A percentile compares a stretch with the other conserved stretches of the same genome.
Conservation (phyloP, 2,113 vertebrate genomes). For the Channa maculata region DNA sequence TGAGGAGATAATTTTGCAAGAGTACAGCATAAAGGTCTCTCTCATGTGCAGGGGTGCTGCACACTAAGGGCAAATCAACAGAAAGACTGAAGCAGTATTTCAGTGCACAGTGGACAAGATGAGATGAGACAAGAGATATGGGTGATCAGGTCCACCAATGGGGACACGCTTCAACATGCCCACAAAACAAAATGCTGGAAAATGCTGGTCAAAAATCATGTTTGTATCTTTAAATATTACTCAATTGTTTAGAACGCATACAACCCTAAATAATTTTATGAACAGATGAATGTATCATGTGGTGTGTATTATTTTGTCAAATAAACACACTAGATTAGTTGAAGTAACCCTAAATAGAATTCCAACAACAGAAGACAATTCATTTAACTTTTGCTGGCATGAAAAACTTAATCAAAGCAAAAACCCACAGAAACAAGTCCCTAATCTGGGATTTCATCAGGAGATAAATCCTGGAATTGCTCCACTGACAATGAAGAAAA, state of each 20-base stretch:
- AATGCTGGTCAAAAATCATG: conserved; percentile 4
- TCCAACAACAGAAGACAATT: conserved; percentile 31
- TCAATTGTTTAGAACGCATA: no score
- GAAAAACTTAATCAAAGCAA: conserved; percentile 45
- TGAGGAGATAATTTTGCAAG: conserved; percentile 81
- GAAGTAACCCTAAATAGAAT: conserved; percentile 35
- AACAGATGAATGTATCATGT: no score
- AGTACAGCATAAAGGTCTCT: conserved; percentile 68
- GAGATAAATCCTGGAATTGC: conserved; percentile 64
- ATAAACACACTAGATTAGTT: conserved; percentile 11
- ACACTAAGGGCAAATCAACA: conserved; percentile 47
- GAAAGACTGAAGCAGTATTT: conserved; percentile 40
- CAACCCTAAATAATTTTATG: no score
- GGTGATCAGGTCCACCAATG: conserved; percentile 28
- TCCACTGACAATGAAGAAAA: conserved; percentile 62
- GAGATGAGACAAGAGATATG: conserved; percentile 46
- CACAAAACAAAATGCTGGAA: conserved; percentile 16
- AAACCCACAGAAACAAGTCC: conserved; percentile 55
- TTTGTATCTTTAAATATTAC: background rate
- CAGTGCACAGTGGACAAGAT: conserved; percentile 55
- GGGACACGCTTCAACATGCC: conserved; percentile 22
- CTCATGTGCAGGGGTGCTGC: conserved; percentile 53
- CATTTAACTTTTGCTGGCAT: conserved; percentile 42
- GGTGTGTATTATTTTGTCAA: conserved; percentile 3
- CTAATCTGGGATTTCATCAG: conserved; percentile 64